phyloP scores from a whole-genome alignment of 2,113 vertebrate genomes.

The Shinisaurus crocodilurus region DNA sequence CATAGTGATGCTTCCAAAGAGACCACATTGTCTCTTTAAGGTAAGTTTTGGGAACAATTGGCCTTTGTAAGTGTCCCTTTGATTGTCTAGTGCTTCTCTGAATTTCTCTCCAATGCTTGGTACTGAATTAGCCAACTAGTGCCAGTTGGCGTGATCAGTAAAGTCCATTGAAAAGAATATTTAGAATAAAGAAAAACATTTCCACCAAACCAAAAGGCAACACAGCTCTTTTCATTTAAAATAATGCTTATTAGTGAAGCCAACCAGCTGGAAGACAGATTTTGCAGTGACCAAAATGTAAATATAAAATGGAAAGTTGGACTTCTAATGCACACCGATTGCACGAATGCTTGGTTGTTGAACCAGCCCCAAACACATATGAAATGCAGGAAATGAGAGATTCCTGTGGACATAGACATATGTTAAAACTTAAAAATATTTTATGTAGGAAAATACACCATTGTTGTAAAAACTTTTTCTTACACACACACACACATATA shows the following conservation, averaged over 20 bases:
- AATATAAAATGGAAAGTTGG: slow-evolving; percentile 42
- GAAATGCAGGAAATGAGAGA: slow-evolving; percentile 35
- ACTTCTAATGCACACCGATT: slow-evolving; percentile 29
- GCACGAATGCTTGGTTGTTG: slow-evolving; percentile 32
- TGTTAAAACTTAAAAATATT: slow-evolving; percentile 34
- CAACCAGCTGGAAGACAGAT: slow-evolving; percentile 44
- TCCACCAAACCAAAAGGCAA: slow-evolving; percentile 32
- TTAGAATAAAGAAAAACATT: slow-evolving; percentile 44
- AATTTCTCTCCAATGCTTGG: slow-evolving; percentile 7
- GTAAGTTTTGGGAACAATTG: neutral
- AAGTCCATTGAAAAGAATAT: slow-evolving; percentile 33
- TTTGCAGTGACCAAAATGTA: slow-evolving; percentile 36
- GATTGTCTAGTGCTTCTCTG: neutral
- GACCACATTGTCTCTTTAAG: slow-evolving; percentile 13
- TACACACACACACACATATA: neutral
- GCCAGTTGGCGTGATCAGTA: slow-evolving; percentile 26
- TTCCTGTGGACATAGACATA: slow-evolving; percentile 22
- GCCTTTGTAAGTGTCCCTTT: slow-evolving; percentile 10
- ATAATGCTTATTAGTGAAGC: slow-evolving; percentile 46
- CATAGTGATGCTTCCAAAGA: slow-evolving; percentile 1
- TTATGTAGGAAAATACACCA: slow-evolving; percentile 19
- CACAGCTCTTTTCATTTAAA: slow-evolving; percentile 45
- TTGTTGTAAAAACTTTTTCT: slow-evolving; percentile 12
- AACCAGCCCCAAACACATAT: slow-evolving; percentile 19
- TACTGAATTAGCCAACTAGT: slow-evolving; percentile 24